Evolutionary conservation across 1,140 invertebrate genomes (phyloP), one percentile per base, ranked within the genome.

Genomic region (Diprion similis): DNA sequence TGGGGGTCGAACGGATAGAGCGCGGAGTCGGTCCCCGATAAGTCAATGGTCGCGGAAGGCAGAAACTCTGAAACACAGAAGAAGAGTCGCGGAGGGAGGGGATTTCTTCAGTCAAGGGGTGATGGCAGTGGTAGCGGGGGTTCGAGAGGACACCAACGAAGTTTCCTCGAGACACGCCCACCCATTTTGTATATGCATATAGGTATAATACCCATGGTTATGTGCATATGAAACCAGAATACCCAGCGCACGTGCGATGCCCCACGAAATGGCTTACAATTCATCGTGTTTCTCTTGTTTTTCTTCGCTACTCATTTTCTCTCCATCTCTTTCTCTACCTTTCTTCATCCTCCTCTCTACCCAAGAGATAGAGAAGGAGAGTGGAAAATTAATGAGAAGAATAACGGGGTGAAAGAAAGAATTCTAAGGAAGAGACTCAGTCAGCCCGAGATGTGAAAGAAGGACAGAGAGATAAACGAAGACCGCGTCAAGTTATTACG

Each of bases 31-130:
- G 89, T 89, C 82, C 88, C 89, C 79, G 89, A 88, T 81, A 89
- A 85, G 80, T 90, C 89, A 85, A 89, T 79, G 81, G 86, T 84
- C 84, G 84, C 85, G 83, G 82, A 84, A 83, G 89, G 88, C 83
- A 88, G 86, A 84, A 86, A 82, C 85, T 90, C 89, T 90, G 89
- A 89, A 90, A 90, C 87, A 90, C 87, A 90, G 81, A 88, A 87
- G 81, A 81, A 87, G 80, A 86, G 81, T 80, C 81, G 81, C 80
- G 81, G 78, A 81, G 83, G 75, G 80, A 80, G 76, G 81, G 78
- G 79, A 82, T 73, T 59, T 59, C 51, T 59, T 8, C 9, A 59
- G 51, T 59, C n/a, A 59, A 37, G 6, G 24, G 24, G 24, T 37
- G 24, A 37, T 37, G 24, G 65, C n/a, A 66, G 13, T 72, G 46